Base-by-base conservation (phyloP, 2,888 invertebrate genomes). In the Lysandra coridon region DNA sequence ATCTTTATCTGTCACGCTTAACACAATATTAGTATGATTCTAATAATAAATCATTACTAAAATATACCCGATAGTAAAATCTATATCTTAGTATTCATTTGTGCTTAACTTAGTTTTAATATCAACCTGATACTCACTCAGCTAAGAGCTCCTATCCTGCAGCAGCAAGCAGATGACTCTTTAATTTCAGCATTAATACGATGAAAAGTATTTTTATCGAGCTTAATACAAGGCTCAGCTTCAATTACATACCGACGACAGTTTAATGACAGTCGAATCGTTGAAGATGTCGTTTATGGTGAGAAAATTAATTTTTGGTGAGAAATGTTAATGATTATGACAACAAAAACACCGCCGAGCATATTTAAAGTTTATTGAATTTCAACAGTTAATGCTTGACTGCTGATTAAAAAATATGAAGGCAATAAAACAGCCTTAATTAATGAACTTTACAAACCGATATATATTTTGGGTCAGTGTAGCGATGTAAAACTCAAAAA, bases 341-440 rank as follows among this genome's bases (percentile, higher is more conserved):
- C 14, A 33, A 2, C 33, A 69, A 69, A 69, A 69, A 69, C 69
- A 33, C 69, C 14, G 33, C 14, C 33, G 33, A 37, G 69, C 33
- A 37, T 37, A 69, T 69, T 44, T 69, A 37, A 33, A 69, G 33
- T 33, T 14, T 69, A 69, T 69, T 69, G 69, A 37, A 69, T 69
- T 69, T 69, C 64, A 14, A 33, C 64, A 30, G 14, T 30, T 69
- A 14, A 12, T 7, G 2, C 4, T 69, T 69, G 30, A 33, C 12
- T 30, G 4, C 30, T 30, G 64, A 69, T 69, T 69, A 12, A 12
- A 69, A 69, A 62, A 23, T 7, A 23, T 7, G 4, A 62, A n/a
- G n/a, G n/a, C n/a, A n/a, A n/a, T n/a, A n/a, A n/a, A n/a, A n/a
- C n/a, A n/a, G 17, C 4, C 4, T 53, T 14, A 57, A 17, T 17